Evolutionary conservation across 2,113 vertebrate genomes (phyloP), one percentile per base, ranked within the genome.

Genomic region (Garra rufa): DNA sequence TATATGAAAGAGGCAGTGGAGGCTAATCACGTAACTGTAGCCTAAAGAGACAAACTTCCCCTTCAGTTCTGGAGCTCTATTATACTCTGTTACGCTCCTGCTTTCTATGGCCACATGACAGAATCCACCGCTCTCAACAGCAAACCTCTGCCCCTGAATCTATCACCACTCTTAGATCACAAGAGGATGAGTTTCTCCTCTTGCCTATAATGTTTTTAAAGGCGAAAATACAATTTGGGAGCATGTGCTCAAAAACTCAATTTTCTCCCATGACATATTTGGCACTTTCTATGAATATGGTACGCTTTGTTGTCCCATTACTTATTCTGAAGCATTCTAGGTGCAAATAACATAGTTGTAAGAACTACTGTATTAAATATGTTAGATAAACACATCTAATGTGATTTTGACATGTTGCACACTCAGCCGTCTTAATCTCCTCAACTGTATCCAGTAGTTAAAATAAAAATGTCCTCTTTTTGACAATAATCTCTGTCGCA

Each of bases 21-120:
- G 63, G 50, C 48, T 67, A 70, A 50, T 76, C 71, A 77, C 26
- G 57, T 69, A 82, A 55, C 71, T 61, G 28, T 55, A 83, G 70
- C 83, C 85, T 61, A 50, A 81, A 87, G 48, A 85, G 55, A 85
- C 67, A 80, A 81, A 80, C 67, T 71, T 65, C 9, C 13, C 28
- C n/a, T 41, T 78, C n/a, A 70, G 65, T 48, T 79, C 59, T 43
- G 84, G 26, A 82, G 61, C 46, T 82, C 80, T 13, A 55, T 82
- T 71, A 81, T 70, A 55, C 65, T 81, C 24, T 70, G 28, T 70
- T 82, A 70, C 65, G 28, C 59, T 80, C 7, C 59, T 80, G 61
- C 69, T 69, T 81, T 81, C 61, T 81, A 70, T 69, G 79, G 63
- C 79, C 46, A 24, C 19, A 70, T 82, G 80, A 82, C 65, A 70